These are phyloP conservation scores for Hylomyscus alleni DNA, from an alignment of 2,797 vertebrate species.

Conservation along the genomic window DNA sequence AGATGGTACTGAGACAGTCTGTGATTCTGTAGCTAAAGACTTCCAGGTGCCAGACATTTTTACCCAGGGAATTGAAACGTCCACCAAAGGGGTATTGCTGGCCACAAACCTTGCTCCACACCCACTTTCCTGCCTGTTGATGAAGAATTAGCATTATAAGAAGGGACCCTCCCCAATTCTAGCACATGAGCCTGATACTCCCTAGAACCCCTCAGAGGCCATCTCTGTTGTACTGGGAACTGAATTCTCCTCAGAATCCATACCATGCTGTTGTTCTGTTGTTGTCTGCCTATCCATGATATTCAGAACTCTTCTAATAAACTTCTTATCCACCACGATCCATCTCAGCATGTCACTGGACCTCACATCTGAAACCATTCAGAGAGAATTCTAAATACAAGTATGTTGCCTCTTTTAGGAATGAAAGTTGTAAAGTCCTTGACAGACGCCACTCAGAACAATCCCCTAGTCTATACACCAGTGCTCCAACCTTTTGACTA, in stretches of 20 bases:
- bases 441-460: background rate
- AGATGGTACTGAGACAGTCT: background rate
- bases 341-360: too few species aligned
- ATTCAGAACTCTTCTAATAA: background rate
- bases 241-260: background rate
- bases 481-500: background rate
- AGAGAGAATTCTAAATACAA: background rate
- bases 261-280: background rate
- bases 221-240: background rate
- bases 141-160: background rate
- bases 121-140: background rate
- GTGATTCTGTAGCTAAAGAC: background rate
- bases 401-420: background rate
- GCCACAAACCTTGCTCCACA: background rate
- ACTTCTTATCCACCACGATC: background rate
- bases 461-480: background rate
- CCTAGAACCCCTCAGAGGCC: background rate
- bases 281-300: background rate
- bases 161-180: background rate
- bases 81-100: background rate
- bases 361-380: background rate
- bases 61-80: background rate
- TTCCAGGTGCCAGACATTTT: background rate
- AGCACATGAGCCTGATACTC: background rate
- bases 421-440: background rate